A percentile compares a stretch with the other conserved stretches of the same genome.
phyloP scores from a whole-genome alignment of 2,113 vertebrate species.

The Okapia johnstoni region DNA sequence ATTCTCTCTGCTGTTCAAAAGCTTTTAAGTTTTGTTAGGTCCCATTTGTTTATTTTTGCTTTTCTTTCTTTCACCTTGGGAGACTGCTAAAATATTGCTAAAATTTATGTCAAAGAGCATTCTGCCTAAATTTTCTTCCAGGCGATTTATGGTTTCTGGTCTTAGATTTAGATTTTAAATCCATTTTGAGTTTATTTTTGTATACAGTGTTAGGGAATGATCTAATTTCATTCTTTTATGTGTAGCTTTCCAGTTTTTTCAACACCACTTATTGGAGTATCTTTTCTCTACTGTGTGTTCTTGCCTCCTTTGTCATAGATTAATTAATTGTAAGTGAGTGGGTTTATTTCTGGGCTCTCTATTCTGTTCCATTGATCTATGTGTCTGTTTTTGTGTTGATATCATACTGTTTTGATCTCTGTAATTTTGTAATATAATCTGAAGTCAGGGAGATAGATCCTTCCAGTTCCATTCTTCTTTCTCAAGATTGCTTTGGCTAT shows the following conservation, averaged over 20 bases:
- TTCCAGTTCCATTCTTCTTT: not conserved
- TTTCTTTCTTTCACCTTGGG: not conserved
- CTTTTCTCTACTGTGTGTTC: not conserved
- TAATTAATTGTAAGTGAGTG: not conserved
- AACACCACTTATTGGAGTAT: not conserved
- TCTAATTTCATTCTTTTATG: not conserved
- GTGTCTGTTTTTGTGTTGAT: not conserved
- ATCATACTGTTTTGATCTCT: not conserved
- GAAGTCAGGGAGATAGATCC: not conserved
- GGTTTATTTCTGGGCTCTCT: not conserved
- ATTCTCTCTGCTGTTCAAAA: not conserved
- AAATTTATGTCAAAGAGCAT: not conserved
- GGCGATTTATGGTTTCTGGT: not conserved
- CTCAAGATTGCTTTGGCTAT: not conserved
- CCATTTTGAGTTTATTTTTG: not conserved
- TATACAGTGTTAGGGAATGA: not conserved
- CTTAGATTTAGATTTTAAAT: not conserved
- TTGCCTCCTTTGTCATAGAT: not conserved
- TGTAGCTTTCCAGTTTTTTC: not conserved
- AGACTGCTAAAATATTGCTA: not conserved
- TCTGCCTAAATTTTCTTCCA: not conserved
- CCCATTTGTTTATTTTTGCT: not conserved
- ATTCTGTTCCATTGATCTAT: not conserved
- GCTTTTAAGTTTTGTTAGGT: not conserved
- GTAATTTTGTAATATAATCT: not conserved